phyloP scores from a whole-genome alignment of 2,888 invertebrate species.

The Xanthorhoe spadicearia region DNA sequence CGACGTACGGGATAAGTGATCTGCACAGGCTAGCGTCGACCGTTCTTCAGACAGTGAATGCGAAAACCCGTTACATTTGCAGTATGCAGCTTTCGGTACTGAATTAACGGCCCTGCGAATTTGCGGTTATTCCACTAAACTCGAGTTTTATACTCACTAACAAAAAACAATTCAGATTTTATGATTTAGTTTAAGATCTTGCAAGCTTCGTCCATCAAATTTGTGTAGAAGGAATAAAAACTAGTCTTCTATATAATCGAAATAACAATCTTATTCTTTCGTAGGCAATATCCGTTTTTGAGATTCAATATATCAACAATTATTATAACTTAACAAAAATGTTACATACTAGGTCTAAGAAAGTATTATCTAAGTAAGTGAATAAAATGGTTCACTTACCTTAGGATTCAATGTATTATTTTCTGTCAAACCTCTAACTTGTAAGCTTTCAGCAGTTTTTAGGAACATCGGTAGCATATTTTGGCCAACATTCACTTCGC shows the following conservation, averaged over 20 bases:
- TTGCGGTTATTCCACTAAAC: conserved; percentile 24
- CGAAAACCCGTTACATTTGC: conserved; percentile 35
- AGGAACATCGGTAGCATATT: conserved; percentile 95
- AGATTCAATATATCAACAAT: not conserved
- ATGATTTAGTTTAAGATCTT: not conserved
- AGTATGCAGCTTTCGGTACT: conserved; percentile 33
- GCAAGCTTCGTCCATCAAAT: not conserved
- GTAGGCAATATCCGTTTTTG: not conserved
- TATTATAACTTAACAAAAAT: not conserved
- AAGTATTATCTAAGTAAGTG: too few species aligned
- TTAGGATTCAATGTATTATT: conserved; percentile 88
- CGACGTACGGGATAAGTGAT: conserved; percentile 26
- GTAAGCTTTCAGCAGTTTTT: conserved; percentile 95
- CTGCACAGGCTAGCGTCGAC: conserved; percentile 18
- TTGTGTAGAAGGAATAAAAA: not conserved
- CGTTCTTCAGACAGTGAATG: conserved; percentile 30
- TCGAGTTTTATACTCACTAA: conserved; percentile 11
- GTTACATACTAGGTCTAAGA: not conserved
- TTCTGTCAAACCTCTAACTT: conserved; percentile 94
- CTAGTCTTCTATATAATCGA: not conserved
- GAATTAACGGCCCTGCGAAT: conserved; percentile 31
- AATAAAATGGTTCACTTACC: conserved; percentile 62
- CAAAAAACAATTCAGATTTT: not conserved
- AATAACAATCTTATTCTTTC: not conserved
- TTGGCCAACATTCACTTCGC: conserved; percentile 96